Conservation (phyloP, 1,140 invertebrate genomes). For the Xylocopa sonorina region DNA sequence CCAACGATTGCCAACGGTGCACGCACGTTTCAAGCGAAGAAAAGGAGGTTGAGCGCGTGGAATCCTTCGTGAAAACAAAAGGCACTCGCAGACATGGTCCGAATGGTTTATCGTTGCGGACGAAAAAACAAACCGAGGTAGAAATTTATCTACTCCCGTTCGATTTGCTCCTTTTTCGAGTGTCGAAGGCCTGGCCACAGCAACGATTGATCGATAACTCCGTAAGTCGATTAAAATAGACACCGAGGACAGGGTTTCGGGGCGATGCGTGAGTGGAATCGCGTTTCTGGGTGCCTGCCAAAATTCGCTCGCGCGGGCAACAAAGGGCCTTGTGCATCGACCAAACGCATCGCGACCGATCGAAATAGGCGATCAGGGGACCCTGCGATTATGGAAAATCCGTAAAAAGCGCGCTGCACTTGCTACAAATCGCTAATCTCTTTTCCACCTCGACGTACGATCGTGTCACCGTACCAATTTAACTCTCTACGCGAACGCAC, state of each 20-base stretch:
- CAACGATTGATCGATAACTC: conserved; percentile 68
- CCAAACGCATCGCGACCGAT: conserved; percentile 40
- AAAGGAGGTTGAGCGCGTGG: too few species aligned
- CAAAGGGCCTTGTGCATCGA: conserved; percentile 43
- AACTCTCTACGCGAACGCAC: too few species aligned
- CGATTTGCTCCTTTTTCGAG: not conserved
- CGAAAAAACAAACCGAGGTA: not conserved
- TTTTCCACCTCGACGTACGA: too few species aligned
- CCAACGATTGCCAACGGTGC: not conserved
- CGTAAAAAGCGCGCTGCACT: not conserved
- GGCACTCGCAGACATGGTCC: not conserved
- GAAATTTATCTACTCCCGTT: not conserved
- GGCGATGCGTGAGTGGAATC: conserved; percentile 44
- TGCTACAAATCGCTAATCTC: not conserved
- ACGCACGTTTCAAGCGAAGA: not conserved
- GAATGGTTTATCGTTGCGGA: not conserved
- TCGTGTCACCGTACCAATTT: too few species aligned
- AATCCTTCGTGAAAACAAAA: not conserved
- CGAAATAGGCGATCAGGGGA: conserved; percentile 54
- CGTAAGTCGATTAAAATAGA: conserved; percentile 64
- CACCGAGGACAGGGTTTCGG: conserved; percentile 51
- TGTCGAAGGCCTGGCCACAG: not conserved
- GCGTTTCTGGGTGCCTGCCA: conserved; percentile 59
- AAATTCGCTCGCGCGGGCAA: conserved; percentile 37
- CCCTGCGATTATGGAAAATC: conserved; percentile 36